Conservation (phyloP, 2,888 invertebrate species). For the Mactromeris polynyma region DNA sequence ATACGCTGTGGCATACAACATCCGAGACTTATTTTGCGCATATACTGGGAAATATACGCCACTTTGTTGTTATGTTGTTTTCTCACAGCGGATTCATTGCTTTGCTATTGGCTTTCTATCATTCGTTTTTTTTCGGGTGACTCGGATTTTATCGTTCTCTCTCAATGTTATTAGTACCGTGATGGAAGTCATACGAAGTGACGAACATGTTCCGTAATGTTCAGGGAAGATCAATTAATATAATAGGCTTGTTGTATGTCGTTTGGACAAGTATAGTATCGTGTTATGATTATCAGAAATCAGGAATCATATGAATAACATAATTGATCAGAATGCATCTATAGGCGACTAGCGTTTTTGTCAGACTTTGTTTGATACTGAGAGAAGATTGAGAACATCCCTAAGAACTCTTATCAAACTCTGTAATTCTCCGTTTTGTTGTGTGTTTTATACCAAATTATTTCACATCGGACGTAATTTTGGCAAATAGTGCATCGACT, state of each 20-base stretch:
- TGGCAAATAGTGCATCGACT: too few relatives aligned
- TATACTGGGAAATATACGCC: not conserved
- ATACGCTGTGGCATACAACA: not conserved
- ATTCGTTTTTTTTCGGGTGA: slow-evolving; percentile 12
- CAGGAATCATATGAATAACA: too few relatives aligned
- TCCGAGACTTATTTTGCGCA: not conserved
- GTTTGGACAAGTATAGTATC: not conserved
- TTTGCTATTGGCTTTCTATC: slow-evolving; percentile 33
- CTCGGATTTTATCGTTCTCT: slow-evolving; percentile 19
- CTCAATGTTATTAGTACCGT: not conserved
- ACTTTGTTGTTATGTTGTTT: not conserved
- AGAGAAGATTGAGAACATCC: too few relatives aligned
- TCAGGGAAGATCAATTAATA: not conserved
- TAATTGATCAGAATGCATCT: too few relatives aligned
- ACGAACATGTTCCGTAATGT: not conserved
- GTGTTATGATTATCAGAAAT: not conserved
- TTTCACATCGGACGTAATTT: too few relatives aligned
- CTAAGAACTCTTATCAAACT: too few relatives aligned
- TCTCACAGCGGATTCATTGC: slow-evolving; percentile 11
- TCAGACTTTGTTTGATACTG: too few relatives aligned
- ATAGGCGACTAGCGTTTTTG: too few relatives aligned
- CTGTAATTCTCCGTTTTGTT: too few relatives aligned
- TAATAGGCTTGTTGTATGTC: not conserved
- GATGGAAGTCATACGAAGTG: not conserved
- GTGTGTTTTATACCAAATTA: too few relatives aligned